Evolutionary conservation across 2,113 vertebrate genomes (phyloP).

Genomic region (Antigone vipio): DNA sequence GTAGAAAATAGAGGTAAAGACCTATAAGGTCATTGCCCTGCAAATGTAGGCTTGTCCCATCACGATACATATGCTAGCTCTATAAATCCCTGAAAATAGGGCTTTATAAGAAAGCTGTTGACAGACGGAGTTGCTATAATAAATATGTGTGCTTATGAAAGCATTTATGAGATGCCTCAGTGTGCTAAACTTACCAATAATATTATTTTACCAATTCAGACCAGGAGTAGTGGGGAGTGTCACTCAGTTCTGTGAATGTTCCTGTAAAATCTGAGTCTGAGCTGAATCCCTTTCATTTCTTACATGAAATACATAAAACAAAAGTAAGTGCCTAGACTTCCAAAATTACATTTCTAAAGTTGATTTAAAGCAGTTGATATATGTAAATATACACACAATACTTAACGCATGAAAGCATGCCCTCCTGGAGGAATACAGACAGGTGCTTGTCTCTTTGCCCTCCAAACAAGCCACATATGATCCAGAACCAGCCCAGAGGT

Average conservation of each 20-base stretch:
- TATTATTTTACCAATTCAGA: background rate
- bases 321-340: background rate
- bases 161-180: background rate
- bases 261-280: background rate
- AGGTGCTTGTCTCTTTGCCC: background rate
- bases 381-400: background rate
- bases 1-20: background rate
- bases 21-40: background rate
- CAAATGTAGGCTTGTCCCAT: slow-evolving; percentile 32
- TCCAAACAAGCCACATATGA: background rate
- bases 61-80: slow-evolving; percentile 27
- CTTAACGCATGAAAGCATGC: background rate
- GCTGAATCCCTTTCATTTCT: background rate
- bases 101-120: slow-evolving; percentile 40
- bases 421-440: background rate
- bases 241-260: background rate
- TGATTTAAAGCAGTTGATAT: background rate
- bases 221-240: background rate
- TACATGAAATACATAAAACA: background rate
- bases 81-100: slow-evolving; percentile 34
- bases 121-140: slow-evolving; percentile 42
- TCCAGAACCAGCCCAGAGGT: background rate
- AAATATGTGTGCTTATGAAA: slow-evolving; percentile 38
- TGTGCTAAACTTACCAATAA: background rate
- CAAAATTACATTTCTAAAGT: background rate